Evolutionary conservation across 2,888 invertebrate species (phyloP).

Genomic region (Drosophila recens): DNA sequence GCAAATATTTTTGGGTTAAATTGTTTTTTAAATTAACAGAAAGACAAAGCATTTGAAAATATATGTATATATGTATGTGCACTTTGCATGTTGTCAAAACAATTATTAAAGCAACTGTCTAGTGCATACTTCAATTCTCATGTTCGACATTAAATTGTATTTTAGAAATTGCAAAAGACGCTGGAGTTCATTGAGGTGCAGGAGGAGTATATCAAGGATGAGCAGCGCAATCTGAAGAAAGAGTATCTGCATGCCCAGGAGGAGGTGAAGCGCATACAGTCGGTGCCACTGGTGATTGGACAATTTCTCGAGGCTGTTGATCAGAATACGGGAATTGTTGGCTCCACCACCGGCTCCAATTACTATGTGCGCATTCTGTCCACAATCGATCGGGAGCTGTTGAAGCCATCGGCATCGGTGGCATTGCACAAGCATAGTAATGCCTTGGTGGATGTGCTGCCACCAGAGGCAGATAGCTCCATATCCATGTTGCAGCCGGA

Average conservation of each 20-base stretch:
- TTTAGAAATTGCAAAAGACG: conserved; percentile 96
- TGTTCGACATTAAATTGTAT: background rate
- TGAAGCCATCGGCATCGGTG: conserved; percentile 99
- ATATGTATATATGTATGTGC: too few species aligned
- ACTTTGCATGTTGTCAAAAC: background rate
- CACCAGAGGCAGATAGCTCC: conserved; percentile 99
- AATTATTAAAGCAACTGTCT: background rate
- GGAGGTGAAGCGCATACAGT: conserved; percentile 99
- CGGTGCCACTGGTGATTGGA: conserved; percentile 99
- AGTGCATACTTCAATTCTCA: background rate
- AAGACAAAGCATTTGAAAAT: too few species aligned
- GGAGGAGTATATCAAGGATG: conserved; percentile 99
- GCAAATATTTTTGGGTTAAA: background rate
- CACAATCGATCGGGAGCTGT: conserved; percentile 97
- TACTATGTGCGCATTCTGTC: conserved; percentile 99
- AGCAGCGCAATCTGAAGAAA: conserved; percentile 98
- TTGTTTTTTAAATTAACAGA: background rate
- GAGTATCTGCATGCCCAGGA: conserved; percentile 99
- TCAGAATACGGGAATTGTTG: conserved; percentile 99
- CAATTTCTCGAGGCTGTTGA: conserved; percentile 99
- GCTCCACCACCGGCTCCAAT: conserved; percentile 99
- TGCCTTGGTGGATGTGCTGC: conserved; percentile 99
- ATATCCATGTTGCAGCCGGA: conserved; percentile 99
- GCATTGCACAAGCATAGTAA: conserved; percentile 99
- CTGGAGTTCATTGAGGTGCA: conserved; percentile 99